Evolutionary conservation across 2,888 invertebrate species (phyloP), one percentile per base, ranked within the genome.

Genomic region (Pterostichus niger): DNA sequence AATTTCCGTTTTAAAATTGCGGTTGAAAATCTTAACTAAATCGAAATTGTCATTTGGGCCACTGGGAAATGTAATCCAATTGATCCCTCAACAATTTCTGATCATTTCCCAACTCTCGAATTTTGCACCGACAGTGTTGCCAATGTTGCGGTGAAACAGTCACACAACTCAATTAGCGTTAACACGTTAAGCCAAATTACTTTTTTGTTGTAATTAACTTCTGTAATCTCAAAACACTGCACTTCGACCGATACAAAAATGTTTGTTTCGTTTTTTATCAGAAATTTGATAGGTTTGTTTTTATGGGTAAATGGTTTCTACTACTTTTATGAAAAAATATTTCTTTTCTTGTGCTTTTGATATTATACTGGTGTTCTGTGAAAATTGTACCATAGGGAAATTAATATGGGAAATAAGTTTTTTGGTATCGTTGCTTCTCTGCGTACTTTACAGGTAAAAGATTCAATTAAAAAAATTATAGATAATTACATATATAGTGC

Each of bases 161-260:
- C 13, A 2, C n/a, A 49, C 49, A 49, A 49, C 49, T 49, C 49
- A 49, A 49, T 49, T 49, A 49, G 49, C 10, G 49, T 49, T 49
- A 49, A 49, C 49, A 49, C 49, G 2, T 6, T n/a, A 49, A 49
- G 13, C 49, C 5, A 49, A 49, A 49, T 49, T 49, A 49, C 6
- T 49, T 49, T 49, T 49, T 10, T n/a, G 11, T 5, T n/a, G 49
- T 49, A 49, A 49, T 49, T 49, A 11, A 49, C 49, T 49, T 49
- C 13, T 49, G 49, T 49, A 49, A 49, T 49, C 49, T 11, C 6
- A 49, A 49, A 49, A n/a, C 10, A 49, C 49, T n/a, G 40, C 40
- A 49, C 49, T 49, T 49, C 11, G n/a, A 49, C 10, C 49, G n/a
- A 49, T 9, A n/a, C 49, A 49, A 10, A 49, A 49, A 49, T 5